Percentiles rank a stretch among this genome's conserved stretches.
These are phyloP conservation scores for Spicauda simplicius DNA, from an alignment of 2,888 invertebrate species.

Conservation along the genomic window DNA sequence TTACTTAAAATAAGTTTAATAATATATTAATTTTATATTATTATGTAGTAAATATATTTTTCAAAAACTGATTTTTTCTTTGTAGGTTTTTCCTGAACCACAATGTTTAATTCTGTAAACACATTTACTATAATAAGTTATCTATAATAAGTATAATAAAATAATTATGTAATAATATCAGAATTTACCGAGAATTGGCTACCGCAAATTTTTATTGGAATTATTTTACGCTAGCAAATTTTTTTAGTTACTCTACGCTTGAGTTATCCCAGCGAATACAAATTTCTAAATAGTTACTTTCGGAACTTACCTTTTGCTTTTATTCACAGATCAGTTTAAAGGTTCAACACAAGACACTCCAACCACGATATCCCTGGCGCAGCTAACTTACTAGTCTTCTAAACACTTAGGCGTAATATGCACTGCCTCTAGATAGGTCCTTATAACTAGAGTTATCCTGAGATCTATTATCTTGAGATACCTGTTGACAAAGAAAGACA, in stretches of 20 bases:
- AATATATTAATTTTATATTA: too few relatives aligned
- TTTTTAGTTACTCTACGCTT: too few relatives aligned
- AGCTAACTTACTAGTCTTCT: constrained; percentile 53
- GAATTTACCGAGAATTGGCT: too few relatives aligned
- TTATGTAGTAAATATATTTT: too few relatives aligned
- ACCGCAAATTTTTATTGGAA: too few relatives aligned
- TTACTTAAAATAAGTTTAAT: too few relatives aligned
- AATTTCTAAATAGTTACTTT: not conserved
- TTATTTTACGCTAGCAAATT: too few relatives aligned
- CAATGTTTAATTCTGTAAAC: too few relatives aligned
- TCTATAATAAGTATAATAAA: too few relatives aligned
- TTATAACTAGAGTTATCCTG: constrained; percentile 67
- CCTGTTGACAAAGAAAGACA: constrained; percentile 57
- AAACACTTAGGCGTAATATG: constrained; percentile 56
- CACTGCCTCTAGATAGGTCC: constrained; percentile 63
- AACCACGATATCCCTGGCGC: constrained; percentile 16
- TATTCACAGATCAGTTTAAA: not conserved
- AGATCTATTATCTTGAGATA: constrained; percentile 57
- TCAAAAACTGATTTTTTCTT: too few relatives aligned
- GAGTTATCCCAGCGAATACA: not conserved
- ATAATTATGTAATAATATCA: too few relatives aligned
- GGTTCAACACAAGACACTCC: not conserved
- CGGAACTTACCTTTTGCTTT: not conserved
- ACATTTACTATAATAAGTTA: not conserved
- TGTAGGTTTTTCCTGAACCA: too few relatives aligned